Percentiles rank a stretch among this genome's conserved stretches.
Evolutionary conservation across 2,888 invertebrate species (phyloP).

Genomic region (Neocrepidodera transversa): DNA sequence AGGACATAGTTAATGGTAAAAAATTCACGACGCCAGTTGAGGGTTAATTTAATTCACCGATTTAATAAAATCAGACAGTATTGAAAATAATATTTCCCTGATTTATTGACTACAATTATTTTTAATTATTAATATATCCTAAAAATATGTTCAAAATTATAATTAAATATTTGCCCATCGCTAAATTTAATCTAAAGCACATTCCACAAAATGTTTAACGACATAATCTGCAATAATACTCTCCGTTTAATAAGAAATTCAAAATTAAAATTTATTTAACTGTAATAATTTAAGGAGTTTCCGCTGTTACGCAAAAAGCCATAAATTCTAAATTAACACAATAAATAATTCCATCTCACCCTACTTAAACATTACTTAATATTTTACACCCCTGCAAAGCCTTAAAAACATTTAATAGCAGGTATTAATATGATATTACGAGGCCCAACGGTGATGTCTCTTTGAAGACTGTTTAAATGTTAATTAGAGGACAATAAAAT

Average conservation of each 20-base stretch:
- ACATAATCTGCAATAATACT: slow-evolving; percentile 9
- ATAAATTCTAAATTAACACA: slow-evolving; percentile 15
- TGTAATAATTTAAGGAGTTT: slow-evolving; percentile 8
- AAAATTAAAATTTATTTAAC: slow-evolving; percentile 14
- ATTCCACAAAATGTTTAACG: neutral
- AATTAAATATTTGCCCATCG: too few relatives aligned
- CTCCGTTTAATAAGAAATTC: neutral
- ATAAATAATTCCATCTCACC: slow-evolving; percentile 15
- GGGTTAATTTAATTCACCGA: too few relatives aligned
- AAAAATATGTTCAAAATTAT: too few relatives aligned
- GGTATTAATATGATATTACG: slow-evolving; percentile 2
- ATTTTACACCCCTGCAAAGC: slow-evolving; percentile 10
- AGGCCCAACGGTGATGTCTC: slow-evolving; percentile 15
- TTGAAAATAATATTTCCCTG: too few relatives aligned
- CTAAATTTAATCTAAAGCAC: too few relatives aligned
- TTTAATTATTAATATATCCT: too few relatives aligned
- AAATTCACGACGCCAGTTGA: too few relatives aligned
- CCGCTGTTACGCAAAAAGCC: slow-evolving; percentile 6
- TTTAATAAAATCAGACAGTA: too few relatives aligned
- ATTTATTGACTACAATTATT: too few relatives aligned
- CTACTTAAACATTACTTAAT: slow-evolving; percentile 16
- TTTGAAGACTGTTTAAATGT: slow-evolving; percentile 17
- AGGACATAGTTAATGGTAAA: too few relatives aligned
- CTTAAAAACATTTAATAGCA: slow-evolving; percentile 10
- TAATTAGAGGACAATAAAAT: too few relatives aligned